These are phyloP conservation scores for Allophyes oxyacanthae DNA, from an alignment of 2,888 invertebrate genomes.

Conservation along the genomic window DNA sequence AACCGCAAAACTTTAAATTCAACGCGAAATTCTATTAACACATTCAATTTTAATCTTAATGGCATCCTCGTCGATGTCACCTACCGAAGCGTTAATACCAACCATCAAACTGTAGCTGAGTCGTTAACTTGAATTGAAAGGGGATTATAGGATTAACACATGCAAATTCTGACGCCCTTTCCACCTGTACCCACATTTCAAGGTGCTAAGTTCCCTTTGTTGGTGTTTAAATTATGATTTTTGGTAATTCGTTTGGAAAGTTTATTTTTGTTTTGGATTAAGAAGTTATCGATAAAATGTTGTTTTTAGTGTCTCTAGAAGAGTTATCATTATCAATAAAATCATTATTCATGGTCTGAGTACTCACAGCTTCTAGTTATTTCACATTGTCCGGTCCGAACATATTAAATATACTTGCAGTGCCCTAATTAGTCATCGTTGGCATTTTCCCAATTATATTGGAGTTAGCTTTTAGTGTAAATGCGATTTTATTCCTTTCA, in stretches of 20 bases:
- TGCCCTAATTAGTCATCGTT: no score
- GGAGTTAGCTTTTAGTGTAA: no score
- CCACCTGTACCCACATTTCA: conserved; percentile 51
- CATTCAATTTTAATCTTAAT: conserved; percentile 56
- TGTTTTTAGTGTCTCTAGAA: no score
- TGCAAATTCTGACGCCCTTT: conserved; percentile 50
- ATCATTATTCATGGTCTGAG: no score
- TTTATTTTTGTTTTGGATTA: conserved; percentile 26
- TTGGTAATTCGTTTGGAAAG: conserved; percentile 9
- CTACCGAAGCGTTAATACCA: conserved; percentile 40
- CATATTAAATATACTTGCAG: no score
- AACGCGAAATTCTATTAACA: conserved; percentile 46
- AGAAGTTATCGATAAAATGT: background rate
- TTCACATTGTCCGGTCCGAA: no score
- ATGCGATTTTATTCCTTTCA: no score
- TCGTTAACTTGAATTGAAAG: conserved; percentile 61
- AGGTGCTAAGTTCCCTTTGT: conserved; percentile 44
- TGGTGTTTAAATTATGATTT: conserved; percentile 44
- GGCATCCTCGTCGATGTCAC: conserved; percentile 46
- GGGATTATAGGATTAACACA: conserved; percentile 61
- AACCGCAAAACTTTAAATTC: conserved; percentile 31
- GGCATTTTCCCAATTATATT: no score
- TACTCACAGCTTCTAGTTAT: no score
- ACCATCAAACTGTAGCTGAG: conserved; percentile 53
- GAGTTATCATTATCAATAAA: no score